Evolutionary conservation across 2,888 invertebrate species (phyloP).

Genomic region (Bombyx huttoni): DNA sequence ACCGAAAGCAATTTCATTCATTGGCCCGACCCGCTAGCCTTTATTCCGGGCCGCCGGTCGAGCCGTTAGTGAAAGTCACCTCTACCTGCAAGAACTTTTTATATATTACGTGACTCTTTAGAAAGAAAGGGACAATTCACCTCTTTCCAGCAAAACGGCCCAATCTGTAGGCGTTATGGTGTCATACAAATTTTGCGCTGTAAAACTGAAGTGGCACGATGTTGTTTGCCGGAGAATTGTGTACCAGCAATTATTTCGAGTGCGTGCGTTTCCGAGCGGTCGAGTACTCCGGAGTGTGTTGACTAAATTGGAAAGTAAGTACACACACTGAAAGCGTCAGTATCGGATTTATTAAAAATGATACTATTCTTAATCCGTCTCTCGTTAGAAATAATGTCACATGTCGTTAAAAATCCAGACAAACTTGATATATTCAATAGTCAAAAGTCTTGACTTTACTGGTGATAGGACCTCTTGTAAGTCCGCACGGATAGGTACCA

Average conservation of each 20-base stretch:
- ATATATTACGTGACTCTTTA: constrained; percentile 62
- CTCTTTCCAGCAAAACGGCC: constrained; percentile 42
- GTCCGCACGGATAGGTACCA: too few relatives aligned
- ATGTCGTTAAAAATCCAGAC: neutral
- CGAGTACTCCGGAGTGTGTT: constrained; percentile 4
- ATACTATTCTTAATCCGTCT: neutral
- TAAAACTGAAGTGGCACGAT: constrained; percentile 20
- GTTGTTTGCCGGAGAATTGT: constrained; percentile 11
- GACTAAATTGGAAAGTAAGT: neutral
- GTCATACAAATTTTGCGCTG: constrained; percentile 28
- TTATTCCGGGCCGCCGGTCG: constrained; percentile 22
- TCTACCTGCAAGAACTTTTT: constrained; percentile 37
- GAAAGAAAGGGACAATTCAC: constrained; percentile 27
- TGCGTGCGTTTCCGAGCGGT: constrained; percentile 12
- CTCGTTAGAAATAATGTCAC: too few relatives aligned
- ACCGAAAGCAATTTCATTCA: constrained; percentile 24
- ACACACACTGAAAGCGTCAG: neutral
- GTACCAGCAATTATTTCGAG: constrained; percentile 18
- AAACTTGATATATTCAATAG: too few relatives aligned
- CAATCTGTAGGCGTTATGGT: constrained; percentile 34
- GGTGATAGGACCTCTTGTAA: too few relatives aligned
- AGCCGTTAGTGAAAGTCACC: constrained; percentile 27
- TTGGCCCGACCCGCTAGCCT: constrained; percentile 21
- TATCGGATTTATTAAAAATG: neutral
- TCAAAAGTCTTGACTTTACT: too few relatives aligned